Percentiles rank a stretch among this genome's conserved stretches.
Conservation (phyloP, 2,888 invertebrate genomes). For the Subacronicta megacephala region DNA sequence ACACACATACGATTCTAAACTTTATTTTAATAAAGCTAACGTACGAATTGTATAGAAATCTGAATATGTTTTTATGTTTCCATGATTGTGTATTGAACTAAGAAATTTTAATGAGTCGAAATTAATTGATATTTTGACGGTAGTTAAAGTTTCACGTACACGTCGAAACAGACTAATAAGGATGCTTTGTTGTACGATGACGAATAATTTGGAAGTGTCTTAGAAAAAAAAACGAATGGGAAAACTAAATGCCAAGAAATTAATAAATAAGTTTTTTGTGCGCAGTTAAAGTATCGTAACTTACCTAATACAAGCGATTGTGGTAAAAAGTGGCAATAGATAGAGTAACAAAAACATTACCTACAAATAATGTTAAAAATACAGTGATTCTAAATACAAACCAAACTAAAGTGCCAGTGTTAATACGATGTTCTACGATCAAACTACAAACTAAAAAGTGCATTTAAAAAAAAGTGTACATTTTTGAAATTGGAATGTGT, state of each 20-base stretch:
- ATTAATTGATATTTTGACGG: slow-evolving; percentile 82
- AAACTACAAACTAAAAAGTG: slow-evolving; percentile 14
- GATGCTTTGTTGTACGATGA: slow-evolving; percentile 43
- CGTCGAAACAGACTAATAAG: slow-evolving; percentile 63
- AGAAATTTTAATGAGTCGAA: slow-evolving; percentile 75
- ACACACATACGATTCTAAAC: slow-evolving; percentile 40
- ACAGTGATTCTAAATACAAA: slow-evolving; percentile 5
- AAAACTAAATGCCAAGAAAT: slow-evolving; percentile 12
- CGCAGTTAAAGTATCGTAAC: slow-evolving; percentile 7
- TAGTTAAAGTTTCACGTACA: slow-evolving; percentile 56
- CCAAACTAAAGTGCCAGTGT: slow-evolving; percentile 15
- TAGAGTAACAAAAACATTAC: slow-evolving; percentile 11
- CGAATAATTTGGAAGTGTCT: slow-evolving; percentile 44
- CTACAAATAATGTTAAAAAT: slow-evolving; percentile 6
- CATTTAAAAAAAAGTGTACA: not conserved
- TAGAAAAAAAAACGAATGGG: slow-evolving; percentile 4
- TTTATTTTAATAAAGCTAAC: slow-evolving; percentile 32
- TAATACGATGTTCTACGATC: slow-evolving; percentile 1
- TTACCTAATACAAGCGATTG: slow-evolving; percentile 9
- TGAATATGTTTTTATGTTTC: slow-evolving; percentile 32
- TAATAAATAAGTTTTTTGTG: slow-evolving; percentile 11
- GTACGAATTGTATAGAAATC: slow-evolving; percentile 27
- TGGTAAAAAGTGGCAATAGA: slow-evolving; percentile 13
- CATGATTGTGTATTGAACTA: slow-evolving; percentile 59
- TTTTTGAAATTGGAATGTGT: slow-evolving; percentile 31